Conservation (phyloP, 1,140 invertebrate species). For the Portunus trituberculatus region DNA sequence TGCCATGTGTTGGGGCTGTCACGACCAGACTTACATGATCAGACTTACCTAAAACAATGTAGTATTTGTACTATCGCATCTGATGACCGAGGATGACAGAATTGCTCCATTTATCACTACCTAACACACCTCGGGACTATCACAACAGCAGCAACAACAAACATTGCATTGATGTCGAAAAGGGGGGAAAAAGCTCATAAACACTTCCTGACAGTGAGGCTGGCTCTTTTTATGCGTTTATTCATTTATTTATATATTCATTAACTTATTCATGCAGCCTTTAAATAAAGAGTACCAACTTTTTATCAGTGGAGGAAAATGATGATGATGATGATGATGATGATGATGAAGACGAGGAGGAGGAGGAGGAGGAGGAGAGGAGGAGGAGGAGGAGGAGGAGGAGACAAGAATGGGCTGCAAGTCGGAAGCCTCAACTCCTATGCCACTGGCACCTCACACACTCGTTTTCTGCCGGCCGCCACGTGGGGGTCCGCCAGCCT, state of each 20-base stretch:
- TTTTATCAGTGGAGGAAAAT: too few species aligned
- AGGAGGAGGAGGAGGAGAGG: neutral
- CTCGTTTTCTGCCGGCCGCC: conserved; percentile 46
- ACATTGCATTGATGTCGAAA: neutral
- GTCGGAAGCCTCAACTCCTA: neutral
- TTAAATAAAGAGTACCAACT: too few species aligned
- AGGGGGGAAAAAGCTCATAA: neutral
- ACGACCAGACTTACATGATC: neutral
- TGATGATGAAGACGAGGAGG: too few species aligned
- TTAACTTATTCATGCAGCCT: neutral
- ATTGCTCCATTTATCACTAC: neutral
- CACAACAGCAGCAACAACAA: neutral
- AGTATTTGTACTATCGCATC: neutral
- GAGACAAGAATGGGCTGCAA: neutral
- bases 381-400: neutral
- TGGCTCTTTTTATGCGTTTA: too few species aligned
- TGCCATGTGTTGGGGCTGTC: neutral
- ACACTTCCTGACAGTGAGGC: neutral
- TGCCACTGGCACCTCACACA: neutral
- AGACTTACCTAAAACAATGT: neutral
- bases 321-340: too few species aligned
- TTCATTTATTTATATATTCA: too few species aligned
- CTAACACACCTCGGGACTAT: neutral
- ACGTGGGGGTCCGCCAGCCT: conserved; percentile 39
- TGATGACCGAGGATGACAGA: neutral